phyloP scores from a whole-genome alignment of 2,113 vertebrate species.

The Oncorhynchus keta region DNA sequence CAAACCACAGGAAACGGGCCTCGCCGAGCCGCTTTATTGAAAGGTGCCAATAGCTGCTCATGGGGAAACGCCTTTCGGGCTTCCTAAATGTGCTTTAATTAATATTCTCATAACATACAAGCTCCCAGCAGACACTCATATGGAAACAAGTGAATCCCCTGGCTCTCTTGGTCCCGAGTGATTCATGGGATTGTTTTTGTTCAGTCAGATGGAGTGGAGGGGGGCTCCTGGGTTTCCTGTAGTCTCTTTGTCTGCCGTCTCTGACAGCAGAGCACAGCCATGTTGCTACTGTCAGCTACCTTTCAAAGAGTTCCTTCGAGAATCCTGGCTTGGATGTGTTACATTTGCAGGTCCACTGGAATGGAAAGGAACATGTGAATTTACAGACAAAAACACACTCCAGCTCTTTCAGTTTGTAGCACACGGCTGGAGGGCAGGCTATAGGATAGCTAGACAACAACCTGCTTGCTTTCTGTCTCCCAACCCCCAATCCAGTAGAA shows the following conservation, averaged over 20 bases:
- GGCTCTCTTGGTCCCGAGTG: constrained; percentile 68
- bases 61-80: constrained; percentile 37
- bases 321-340: constrained; percentile 34
- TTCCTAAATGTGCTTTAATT: constrained; percentile 71
- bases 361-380: constrained; percentile 10
- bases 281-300: constrained; percentile 49
- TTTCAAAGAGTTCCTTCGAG: constrained; percentile 33
- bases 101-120: constrained; percentile 63
- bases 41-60: constrained; percentile 51
- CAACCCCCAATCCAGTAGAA: constrained; percentile 25
- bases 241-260: constrained; percentile 72
- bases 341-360: constrained; percentile 29
- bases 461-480: constrained; percentile 22
- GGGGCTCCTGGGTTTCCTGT: constrained; percentile 58
- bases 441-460: constrained; percentile 29
- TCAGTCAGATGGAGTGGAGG: constrained; percentile 63
- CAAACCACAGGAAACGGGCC: constrained; percentile 19
- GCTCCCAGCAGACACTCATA: constrained; percentile 55
- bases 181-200: constrained; percentile 75
- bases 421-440: constrained; percentile 18
- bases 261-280: constrained; percentile 56
- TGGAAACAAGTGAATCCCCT: constrained; percentile 72
- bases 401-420: constrained; percentile 6
- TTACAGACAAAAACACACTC: constrained; percentile 8
- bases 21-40: constrained; percentile 46